Conservation (phyloP, 2,888 invertebrate genomes). For the Crematogaster levior region DNA sequence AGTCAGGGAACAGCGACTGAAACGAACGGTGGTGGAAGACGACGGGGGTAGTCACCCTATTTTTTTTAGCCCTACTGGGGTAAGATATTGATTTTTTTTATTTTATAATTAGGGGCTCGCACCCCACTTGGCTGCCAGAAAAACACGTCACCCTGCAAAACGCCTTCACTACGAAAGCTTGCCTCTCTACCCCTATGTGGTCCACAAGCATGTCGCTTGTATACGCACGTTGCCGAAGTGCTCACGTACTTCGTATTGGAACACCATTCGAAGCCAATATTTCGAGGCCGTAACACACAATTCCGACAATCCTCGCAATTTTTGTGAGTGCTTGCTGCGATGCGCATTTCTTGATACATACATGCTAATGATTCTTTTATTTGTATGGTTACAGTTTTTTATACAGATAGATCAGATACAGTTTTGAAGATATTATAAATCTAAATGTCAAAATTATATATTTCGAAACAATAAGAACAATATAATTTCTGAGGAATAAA, state of each 20-base stretch:
- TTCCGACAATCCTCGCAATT: conserved; percentile 2
- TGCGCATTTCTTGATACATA: neutral
- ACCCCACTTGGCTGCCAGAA: conserved; percentile 82
- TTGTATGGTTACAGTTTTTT: neutral
- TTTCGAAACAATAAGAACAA: neutral
- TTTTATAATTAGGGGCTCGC: conserved; percentile 85
- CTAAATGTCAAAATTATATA: neutral
- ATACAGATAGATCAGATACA: neutral
- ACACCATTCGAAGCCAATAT: conserved; percentile 25
- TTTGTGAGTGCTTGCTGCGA: neutral
- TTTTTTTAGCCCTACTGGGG: conserved; percentile 81
- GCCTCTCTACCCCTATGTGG: conserved; percentile 40
- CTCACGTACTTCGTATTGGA: neutral
- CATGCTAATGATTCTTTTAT: neutral
- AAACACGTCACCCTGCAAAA: conserved; percentile 82
- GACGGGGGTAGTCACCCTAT: conserved; percentile 81
- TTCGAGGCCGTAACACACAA: neutral
- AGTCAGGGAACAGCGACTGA: conserved; percentile 79
- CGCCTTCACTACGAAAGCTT: conserved; percentile 31
- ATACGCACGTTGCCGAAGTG: neutral
- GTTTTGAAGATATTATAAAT: neutral
- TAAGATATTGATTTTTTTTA: conserved; percentile 86
- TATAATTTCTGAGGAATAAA: neutral
- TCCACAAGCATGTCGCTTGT: conserved; percentile 22
- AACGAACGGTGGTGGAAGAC: conserved; percentile 71